phyloP scores from a whole-genome alignment of 2,797 vertebrate species.

The Lithobates sylvaticus region DNA sequence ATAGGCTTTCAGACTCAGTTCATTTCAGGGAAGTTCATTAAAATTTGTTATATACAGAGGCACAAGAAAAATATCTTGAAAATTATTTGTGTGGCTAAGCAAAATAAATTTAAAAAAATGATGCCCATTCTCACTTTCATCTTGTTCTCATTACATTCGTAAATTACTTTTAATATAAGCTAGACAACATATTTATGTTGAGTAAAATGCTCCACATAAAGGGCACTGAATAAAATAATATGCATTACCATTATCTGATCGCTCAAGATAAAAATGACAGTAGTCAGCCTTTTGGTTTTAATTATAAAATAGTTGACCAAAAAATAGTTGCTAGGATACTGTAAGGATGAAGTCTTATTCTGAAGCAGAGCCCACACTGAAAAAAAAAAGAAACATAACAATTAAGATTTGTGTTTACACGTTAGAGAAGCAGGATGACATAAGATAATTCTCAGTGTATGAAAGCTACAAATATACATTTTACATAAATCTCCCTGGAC shows the following conservation, averaged over 20 bases:
- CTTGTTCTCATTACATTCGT: slow-evolving; percentile 12
- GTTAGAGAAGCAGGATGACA: accelerated
- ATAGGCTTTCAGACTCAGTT: slow-evolving; percentile 31
- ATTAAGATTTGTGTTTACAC: not conserved
- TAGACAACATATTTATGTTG: not conserved
- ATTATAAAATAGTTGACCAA: slow-evolving; percentile 63
- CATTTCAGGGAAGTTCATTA: slow-evolving; percentile 32
- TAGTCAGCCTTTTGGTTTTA: not conserved
- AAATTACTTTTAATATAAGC: slow-evolving; percentile 17
- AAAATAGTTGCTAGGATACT: slow-evolving; percentile 69
- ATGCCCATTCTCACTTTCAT: not conserved
- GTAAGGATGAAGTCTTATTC: slow-evolving; percentile 49
- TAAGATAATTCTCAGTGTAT: slow-evolving; percentile 27
- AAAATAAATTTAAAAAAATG: not conserved
- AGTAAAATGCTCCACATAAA: not conserved
- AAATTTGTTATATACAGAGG: slow-evolving; percentile 17
- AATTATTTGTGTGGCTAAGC: slow-evolving; percentile 37
- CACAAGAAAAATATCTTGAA: slow-evolving; percentile 16
- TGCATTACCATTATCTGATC: slow-evolving; percentile 7
- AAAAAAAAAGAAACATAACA: slow-evolving; percentile 24
- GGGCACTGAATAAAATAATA: not conserved
- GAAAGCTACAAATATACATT: slow-evolving; percentile 47
- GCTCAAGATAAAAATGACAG: slow-evolving; percentile 28
- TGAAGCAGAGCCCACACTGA: accelerated
- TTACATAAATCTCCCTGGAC: slow-evolving; percentile 42